These are phyloP conservation scores for Diorhabda elongata DNA, from an alignment of 1,140 invertebrate genomes.

Conservation along the genomic window DNA sequence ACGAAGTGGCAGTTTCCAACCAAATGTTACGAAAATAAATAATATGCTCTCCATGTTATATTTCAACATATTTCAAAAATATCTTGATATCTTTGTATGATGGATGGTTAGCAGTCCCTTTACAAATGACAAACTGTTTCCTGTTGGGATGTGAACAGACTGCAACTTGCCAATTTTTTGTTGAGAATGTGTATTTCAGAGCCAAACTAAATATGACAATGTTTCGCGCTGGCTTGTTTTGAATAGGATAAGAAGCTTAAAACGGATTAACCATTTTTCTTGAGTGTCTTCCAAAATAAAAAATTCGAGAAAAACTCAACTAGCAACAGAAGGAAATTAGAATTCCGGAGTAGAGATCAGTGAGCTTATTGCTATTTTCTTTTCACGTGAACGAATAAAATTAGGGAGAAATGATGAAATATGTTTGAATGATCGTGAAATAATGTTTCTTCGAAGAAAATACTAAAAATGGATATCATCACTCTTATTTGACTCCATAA, in stretches of 20 bases:
- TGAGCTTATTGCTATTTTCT: no score
- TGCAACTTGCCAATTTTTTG: conserved; percentile 2
- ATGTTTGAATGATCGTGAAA: no score
- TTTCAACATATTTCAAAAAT: neutral
- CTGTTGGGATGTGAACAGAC: conserved; percentile 1
- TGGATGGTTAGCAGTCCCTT: neutral
- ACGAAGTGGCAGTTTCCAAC: neutral
- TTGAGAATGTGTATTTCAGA: neutral
- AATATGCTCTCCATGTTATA: neutral
- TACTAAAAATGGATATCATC: no score
- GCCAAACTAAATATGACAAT: neutral
- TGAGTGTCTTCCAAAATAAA: neutral
- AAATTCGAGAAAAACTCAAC: neutral
- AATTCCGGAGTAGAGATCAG: no score
- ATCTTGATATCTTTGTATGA: neutral
- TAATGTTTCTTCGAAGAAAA: no score
- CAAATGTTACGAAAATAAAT: neutral
- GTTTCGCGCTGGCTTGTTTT: neutral
- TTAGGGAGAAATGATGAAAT: no score
- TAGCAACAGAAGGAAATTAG: no score
- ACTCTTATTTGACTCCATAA: no score
- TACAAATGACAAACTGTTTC: neutral
- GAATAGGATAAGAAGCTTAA: neutral
- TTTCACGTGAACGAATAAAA: no score
- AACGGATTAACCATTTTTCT: neutral